A percentile compares a stretch with the other conserved stretches of the same genome.
Conservation (phyloP, 2,888 invertebrate species). For the Tetanocera ferruginea region DNA sequence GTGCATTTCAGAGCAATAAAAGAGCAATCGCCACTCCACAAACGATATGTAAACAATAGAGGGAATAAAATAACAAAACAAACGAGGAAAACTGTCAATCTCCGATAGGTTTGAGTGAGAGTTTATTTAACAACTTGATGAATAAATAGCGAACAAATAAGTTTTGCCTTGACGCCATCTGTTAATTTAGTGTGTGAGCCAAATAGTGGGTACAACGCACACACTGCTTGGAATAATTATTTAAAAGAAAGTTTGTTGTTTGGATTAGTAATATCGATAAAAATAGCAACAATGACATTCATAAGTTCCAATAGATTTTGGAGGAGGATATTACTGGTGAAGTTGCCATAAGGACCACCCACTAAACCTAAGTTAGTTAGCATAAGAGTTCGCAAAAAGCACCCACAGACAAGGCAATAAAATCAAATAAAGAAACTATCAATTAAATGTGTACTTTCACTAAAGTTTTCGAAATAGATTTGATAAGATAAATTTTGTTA, state of each 20-base stretch:
- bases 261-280: too few relatives aligned
- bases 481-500: too few relatives aligned
- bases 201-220: neutral
- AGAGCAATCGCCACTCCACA: conserved; percentile 56
- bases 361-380: too few relatives aligned
- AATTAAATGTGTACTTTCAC: too few relatives aligned
- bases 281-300: too few relatives aligned
- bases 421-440: too few relatives aligned
- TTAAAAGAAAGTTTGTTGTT: neutral
- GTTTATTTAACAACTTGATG: conserved; percentile 57
- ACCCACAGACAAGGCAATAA: too few relatives aligned
- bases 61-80: conserved; percentile 51
- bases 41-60: conserved; percentile 56
- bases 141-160: conserved; percentile 34
- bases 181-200: conserved; percentile 48
- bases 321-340: too few relatives aligned
- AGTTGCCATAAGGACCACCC: too few relatives aligned
- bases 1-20: conserved; percentile 45
- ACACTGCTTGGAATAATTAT: neutral
- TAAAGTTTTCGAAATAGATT: too few relatives aligned
- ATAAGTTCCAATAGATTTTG: too few relatives aligned
- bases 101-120: conserved; percentile 56
- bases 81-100: conserved; percentile 60
- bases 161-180: conserved; percentile 57
- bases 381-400: too few relatives aligned